These are phyloP conservation scores for Aleiodes testaceus DNA, from an alignment of 2,888 invertebrate genomes.

Conservation along the genomic window DNA sequence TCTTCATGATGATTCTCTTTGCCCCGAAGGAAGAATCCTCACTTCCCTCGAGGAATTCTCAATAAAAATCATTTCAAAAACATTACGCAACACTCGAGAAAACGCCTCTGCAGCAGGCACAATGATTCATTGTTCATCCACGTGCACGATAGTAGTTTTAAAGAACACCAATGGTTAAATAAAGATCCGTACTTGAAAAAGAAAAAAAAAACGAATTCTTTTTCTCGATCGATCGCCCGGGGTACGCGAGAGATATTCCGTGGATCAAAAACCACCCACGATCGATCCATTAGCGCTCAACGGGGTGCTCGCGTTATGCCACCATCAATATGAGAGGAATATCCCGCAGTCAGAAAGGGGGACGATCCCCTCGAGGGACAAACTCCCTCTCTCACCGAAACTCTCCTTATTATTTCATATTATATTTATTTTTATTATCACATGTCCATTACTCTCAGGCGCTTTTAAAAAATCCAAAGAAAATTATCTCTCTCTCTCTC, in stretches of 20 bases:
- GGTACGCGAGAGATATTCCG: constrained; percentile 46
- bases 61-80: too few relatives aligned
- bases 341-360: constrained; percentile 46
- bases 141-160: too few relatives aligned
- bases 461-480: constrained; percentile 3
- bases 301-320: constrained; percentile 64
- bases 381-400: constrained; percentile 26
- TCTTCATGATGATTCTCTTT: too few relatives aligned
- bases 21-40: too few relatives aligned
- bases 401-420: constrained; percentile 31
- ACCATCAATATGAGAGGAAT: constrained; percentile 65
- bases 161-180: not conserved
- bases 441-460: constrained; percentile 36
- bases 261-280: constrained; percentile 67
- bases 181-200: not conserved
- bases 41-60: too few relatives aligned
- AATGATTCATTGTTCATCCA: too few relatives aligned
- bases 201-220: too few relatives aligned
- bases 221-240: constrained; percentile 27
- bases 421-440: constrained; percentile 21
- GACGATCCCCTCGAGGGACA: constrained; percentile 23
- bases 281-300: constrained; percentile 71
- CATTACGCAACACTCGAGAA: too few relatives aligned
- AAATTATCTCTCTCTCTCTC: too few relatives aligned
- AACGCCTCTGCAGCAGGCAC: too few relatives aligned